Evolutionary conservation across 2,888 invertebrate genomes (phyloP).

Genomic region (Papilio protenor): DNA sequence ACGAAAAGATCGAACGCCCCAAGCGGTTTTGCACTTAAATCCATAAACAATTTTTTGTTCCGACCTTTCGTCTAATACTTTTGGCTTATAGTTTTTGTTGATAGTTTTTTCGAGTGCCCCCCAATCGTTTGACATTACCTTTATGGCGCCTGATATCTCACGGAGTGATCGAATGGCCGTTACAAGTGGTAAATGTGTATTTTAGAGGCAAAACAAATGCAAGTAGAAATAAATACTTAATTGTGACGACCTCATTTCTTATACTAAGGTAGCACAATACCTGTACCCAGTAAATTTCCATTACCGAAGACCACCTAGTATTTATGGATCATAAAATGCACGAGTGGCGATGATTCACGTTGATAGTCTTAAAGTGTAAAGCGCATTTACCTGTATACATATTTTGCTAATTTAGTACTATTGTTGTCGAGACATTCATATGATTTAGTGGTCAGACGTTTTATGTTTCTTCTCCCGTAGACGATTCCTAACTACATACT

Average conservation of each 20-base stretch:
- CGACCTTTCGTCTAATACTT: constrained; percentile 75
- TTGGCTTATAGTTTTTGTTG: constrained; percentile 77
- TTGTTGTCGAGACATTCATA: constrained; percentile 4
- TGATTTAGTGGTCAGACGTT: constrained; percentile 18
- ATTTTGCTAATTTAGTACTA: constrained; percentile 31
- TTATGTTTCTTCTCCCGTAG: constrained; percentile 7
- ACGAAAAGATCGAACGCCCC: constrained; percentile 53
- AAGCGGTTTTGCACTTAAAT: constrained; percentile 70
- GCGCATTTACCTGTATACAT: constrained; percentile 15
- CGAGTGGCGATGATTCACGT: constrained; percentile 25
- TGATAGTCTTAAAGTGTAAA: constrained; percentile 25
- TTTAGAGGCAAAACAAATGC: constrained; percentile 74
- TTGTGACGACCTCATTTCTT: not conserved
- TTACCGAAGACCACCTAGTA: constrained; percentile 32
- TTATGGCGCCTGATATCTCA: constrained; percentile 75
- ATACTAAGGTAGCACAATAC: constrained; percentile 16
- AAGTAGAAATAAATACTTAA: constrained; percentile 56
- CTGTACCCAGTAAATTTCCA: constrained; percentile 26
- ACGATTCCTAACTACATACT: not conserved
- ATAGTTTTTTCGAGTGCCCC: constrained; percentile 75
- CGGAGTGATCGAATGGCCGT: constrained; percentile 74
- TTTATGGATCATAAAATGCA: constrained; percentile 30
- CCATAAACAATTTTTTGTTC: constrained; percentile 68
- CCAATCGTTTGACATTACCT: constrained; percentile 78
- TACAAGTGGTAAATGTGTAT: constrained; percentile 66